These are phyloP conservation scores for Troides oblongomaculatus DNA, from an alignment of 2,888 invertebrate genomes.

Conservation along the genomic window DNA sequence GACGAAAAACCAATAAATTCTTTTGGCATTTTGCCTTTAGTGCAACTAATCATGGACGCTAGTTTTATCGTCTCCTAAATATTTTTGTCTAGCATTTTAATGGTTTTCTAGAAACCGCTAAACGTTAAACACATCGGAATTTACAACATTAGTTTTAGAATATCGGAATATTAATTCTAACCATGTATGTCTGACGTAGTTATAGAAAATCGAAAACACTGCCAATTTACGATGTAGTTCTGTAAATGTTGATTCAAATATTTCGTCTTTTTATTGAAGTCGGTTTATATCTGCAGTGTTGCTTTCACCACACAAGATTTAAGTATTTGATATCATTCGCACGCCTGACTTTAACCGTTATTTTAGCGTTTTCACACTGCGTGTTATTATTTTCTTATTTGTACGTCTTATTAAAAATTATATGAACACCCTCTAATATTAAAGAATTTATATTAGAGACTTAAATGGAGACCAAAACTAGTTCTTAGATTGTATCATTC, in stretches of 20 bases:
- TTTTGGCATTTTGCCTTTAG: neutral
- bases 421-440: neutral
- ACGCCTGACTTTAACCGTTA: neutral
- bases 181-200: neutral
- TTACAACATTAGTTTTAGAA: too few species aligned
- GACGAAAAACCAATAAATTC: neutral
- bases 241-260: neutral
- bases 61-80: neutral
- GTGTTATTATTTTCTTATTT: conserved; percentile 2
- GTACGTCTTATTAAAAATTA: neutral
- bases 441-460: neutral
- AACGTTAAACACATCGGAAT: neutral
- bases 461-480: neutral
- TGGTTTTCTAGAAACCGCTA: neutral
- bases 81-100: neutral
- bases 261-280: neutral
- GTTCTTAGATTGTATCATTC: neutral
- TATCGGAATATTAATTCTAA: neutral
- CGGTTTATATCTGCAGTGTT: conserved; percentile 1
- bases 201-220: neutral
- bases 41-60: neutral
- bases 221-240: neutral
- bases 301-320: neutral
- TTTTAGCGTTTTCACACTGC: neutral
- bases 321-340: neutral